Base-by-base conservation (phyloP, 1,140 invertebrate species). In the Achatina immaculata region DNA sequence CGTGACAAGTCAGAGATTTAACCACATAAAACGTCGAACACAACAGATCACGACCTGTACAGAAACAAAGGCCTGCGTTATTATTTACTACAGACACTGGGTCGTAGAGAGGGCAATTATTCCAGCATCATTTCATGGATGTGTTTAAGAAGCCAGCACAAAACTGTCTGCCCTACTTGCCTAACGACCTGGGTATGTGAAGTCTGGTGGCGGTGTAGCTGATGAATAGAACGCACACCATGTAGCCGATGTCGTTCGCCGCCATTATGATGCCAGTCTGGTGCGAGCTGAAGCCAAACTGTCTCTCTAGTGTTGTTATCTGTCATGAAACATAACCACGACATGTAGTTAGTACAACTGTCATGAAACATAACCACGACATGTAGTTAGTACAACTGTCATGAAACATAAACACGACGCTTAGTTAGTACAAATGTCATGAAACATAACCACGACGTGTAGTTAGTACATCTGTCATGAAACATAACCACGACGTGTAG, bases 161-260 rank as follows among this genome's bases (percentile, higher is more conserved):
- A 36, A 28, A 11, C 9, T 28, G 11, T 66, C n/a, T 28, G 7
- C 9, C n/a, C 62, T 48, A 36, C 73, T 31, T 58, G 58, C 73
- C 73, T 40, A 76, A 42, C 19, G 78, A 71, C 42, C 80, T 77
- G 9, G 85, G 85, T 2, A 85, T 83, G 74, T 86, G 83, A 0
- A 80, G 55, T 28, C 74, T 71, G 24, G 75, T 55, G 0, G 85
- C 80, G 6, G 82, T 58, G 75, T 86, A 82, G 42, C 83, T 80
- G n/a, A 79, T 68, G 34, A 85, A 76, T 1, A 86, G 76, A 51
- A 83, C 77, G n/a, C 69, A 78, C 4, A 80, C 42, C 24, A 81
- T 78, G 45, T 75, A 85, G 24, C 84, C 85, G 36, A 86, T 83
- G 40, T 86, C 85, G 55, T 86, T 86, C n/a, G 81, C 80, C 0